Evolutionary conservation across 2,113 vertebrate genomes (phyloP), one percentile per base, ranked within the genome.

Genomic region (Crotalus helleri): DNA sequence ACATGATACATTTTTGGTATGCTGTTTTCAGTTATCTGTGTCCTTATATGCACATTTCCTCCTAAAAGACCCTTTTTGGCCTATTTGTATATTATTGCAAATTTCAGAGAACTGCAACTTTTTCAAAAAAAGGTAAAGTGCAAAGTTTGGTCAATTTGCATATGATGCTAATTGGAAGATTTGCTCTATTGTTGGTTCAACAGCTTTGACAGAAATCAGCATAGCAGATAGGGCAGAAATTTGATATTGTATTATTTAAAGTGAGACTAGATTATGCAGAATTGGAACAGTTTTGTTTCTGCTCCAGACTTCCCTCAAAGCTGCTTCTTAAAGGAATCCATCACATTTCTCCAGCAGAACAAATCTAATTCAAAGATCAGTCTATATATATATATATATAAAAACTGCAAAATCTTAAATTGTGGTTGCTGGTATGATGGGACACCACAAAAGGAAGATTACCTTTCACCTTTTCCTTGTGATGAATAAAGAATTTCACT

Each of bases 311-410:
- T 94, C 92, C 94, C 91, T 58, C 91, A 89, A 92, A 94, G 92
- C 91, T 88, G 92, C 91, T 88, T 93, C 94, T 94, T 90, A 93
- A 94, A 94, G 21, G 85, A 95, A 95, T 94, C 91, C 61, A 92
- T 96, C 93, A 92, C 87, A 94, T 94, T 92, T 96, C 94, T 89
- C 51, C 89, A 89, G 95, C 91, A 95, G 94, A 93, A 93, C 90
- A 96, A 94, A 95, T 94, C 87, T 94, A 92, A 95, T 94, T 94
- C 95, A 93, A 95, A 91, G 46, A 94, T 93, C 94, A 93, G 96
- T 95, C 94, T 95, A 94, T 94, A 87, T 17, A 87, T 17, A 87
- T 93, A 96, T 94, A 96, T 95, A n/a, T n/a, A n/a, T n/a, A 93
- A 94, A 94, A 94, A 94, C 94, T 85, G 93, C 94, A 96, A 97